Base-by-base conservation (phyloP, 2,113 vertebrate genomes). In the Tichodroma muraria region DNA sequence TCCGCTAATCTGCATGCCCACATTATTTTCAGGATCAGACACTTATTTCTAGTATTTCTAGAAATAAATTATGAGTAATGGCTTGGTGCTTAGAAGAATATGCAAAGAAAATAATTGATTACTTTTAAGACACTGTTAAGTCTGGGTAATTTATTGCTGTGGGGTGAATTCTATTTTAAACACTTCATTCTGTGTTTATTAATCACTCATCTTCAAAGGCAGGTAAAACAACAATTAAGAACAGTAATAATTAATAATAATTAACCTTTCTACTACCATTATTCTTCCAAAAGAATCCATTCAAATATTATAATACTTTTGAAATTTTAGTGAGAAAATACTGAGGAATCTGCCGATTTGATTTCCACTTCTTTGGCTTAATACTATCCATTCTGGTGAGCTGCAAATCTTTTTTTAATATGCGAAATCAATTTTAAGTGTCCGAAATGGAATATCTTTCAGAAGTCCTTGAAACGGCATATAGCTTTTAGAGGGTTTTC, bases 141-240 rank as follows among this genome's bases (percentile, higher is more conserved):
- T 60, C 80, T 63, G 45, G 80, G 82, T 65, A 78, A 40, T 89
- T 72, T 59, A 35, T 57, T 82, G 59, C 7, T 65, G 78, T 38
- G 69, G 77, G 71, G 68, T 57, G 63, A 93, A 63, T 82, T 85
- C 11, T 79, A 44, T 65, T 65, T 61, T 94, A 81, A 63, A 73
- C 31, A 84, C 23, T 96, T 75, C 5, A 79, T 94, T 90, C 85
- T 89, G n/a, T 84, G 82, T 90, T 94, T 72, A 69, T 65, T 89
- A 84, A 91, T 93, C 44, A 21, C 78, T 91, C 60, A 2, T 77
- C 45, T 92, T 96, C 63, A 65, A 93, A 93, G 44, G 47, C 25
- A 94, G 9, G 27, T 61, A 93, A 89, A 91, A 88, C 28, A 82
- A 65, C 47, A 90, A 91, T 91, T 88, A 90, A 79, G 59, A 85